These are phyloP conservation scores for Myotis davidii DNA, from an alignment of 2,113 vertebrate genomes.

Conservation along the genomic window DNA sequence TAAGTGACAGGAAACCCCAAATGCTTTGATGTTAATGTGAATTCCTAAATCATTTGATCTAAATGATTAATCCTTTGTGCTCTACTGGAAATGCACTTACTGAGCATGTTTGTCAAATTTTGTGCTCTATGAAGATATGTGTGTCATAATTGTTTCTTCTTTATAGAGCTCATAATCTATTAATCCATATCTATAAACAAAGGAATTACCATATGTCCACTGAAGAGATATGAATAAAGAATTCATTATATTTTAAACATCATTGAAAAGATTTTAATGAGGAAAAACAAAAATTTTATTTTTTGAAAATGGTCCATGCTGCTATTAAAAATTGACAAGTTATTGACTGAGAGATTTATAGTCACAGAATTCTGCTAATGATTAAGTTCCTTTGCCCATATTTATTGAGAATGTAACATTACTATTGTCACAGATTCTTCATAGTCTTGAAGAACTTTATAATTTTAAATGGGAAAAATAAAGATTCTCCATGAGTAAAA, in stretches of 20 bases:
- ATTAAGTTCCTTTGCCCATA: not conserved
- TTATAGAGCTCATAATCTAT: slow-evolving; percentile 2
- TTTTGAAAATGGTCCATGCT: not conserved
- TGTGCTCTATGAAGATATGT: not conserved
- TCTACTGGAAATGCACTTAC: not conserved
- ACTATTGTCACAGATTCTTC: not conserved
- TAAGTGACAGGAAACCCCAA: not conserved
- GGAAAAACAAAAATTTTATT: not conserved
- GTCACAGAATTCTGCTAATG: not conserved
- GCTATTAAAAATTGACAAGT: not conserved
- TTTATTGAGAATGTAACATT: not conserved
- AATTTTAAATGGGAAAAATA: not conserved
- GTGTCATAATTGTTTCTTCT: not conserved
- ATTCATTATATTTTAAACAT: not conserved
- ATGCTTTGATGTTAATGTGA: not conserved
- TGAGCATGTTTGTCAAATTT: not conserved
- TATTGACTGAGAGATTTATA: not conserved
- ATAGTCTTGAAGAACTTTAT: not conserved
- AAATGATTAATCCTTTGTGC: not conserved
- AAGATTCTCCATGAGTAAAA: not conserved
- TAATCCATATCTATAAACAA: not conserved
- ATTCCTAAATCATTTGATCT: not conserved
- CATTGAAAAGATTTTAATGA: not conserved
- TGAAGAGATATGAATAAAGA: not conserved
- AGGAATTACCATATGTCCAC: not conserved